Evolutionary conservation across 2,888 invertebrate genomes (phyloP).

Genomic region (Limenitis camilla): DNA sequence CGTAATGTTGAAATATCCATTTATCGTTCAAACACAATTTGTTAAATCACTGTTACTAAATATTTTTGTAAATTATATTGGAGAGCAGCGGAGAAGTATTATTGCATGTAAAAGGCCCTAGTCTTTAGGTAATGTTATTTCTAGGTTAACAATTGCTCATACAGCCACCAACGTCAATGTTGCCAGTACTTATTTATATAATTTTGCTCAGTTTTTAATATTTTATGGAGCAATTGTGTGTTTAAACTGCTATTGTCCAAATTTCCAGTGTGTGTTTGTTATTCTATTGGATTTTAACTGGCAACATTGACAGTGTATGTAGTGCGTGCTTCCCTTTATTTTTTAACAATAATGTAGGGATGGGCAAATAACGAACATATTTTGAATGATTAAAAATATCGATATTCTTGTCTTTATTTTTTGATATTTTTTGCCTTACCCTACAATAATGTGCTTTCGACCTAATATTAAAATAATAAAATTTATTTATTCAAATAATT

Average conservation of each 20-base stretch:
- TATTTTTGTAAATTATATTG: constrained; percentile 48
- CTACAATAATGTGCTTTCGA: no score
- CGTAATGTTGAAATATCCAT: background rate
- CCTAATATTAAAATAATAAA: no score
- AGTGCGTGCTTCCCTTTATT: constrained; percentile 38
- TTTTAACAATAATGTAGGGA: constrained; percentile 14
- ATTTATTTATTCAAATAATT: no score
- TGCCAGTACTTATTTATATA: constrained; percentile 23
- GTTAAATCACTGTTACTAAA: constrained; percentile 43
- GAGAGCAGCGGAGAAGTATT: constrained; percentile 44
- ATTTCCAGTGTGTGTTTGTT: background rate
- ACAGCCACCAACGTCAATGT: constrained; percentile 37
- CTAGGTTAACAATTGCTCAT: constrained; percentile 58
- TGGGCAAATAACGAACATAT: constrained; percentile 24
- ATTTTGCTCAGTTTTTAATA: background rate
- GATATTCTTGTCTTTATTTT: no score
- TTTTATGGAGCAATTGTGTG: no score
- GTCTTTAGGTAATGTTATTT: constrained; percentile 60
- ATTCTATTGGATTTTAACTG: constrained; percentile 8
- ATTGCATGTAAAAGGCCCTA: constrained; percentile 55
- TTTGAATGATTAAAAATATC: constrained; percentile 14
- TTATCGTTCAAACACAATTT: constrained; percentile 3
- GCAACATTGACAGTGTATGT: constrained; percentile 26
- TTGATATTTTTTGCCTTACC: no score
- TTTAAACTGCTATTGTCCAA: no score